These are phyloP conservation scores for Euphydryas editha DNA, from an alignment of 2,888 invertebrate genomes.

Conservation along the genomic window DNA sequence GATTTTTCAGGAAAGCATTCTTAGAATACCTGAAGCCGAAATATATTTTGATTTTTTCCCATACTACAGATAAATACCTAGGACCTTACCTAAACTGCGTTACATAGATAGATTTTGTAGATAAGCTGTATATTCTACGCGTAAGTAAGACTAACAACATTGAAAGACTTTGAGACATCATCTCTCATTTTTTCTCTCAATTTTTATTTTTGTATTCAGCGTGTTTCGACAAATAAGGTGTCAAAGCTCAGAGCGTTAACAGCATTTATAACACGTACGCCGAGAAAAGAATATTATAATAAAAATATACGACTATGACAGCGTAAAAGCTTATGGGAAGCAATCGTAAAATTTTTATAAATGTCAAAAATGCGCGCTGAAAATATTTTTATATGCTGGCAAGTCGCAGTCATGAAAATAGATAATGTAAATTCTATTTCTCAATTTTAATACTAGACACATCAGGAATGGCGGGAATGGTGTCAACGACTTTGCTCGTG, in stretches of 20 bases:
- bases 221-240: not conserved
- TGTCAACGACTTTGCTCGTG: constrained; percentile 36
- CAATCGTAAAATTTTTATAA: not conserved
- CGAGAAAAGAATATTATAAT: not conserved
- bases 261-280: constrained; percentile 10
- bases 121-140: too few species aligned
- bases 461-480: constrained; percentile 30
- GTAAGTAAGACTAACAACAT: too few species aligned
- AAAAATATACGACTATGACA: not conserved
- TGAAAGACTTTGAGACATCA: too few species aligned
- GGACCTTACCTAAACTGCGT: too few species aligned
- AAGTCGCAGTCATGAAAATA: constrained; percentile 7
- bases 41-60: too few species aligned
- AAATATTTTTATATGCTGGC: constrained; percentile 1
- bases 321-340: constrained; percentile 5
- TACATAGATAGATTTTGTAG: too few species aligned
- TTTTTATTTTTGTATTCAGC: not conserved
- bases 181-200: too few species aligned
- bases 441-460: constrained; percentile 29
- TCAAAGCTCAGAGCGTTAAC: not conserved
- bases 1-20: too few species aligned
- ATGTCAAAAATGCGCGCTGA: not conserved
- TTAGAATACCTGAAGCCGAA: too few species aligned
- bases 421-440: constrained; percentile 15
- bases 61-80: too few species aligned